Base-by-base conservation (phyloP, 2,113 vertebrate genomes). In the Phrynosoma platyrhinos region DNA sequence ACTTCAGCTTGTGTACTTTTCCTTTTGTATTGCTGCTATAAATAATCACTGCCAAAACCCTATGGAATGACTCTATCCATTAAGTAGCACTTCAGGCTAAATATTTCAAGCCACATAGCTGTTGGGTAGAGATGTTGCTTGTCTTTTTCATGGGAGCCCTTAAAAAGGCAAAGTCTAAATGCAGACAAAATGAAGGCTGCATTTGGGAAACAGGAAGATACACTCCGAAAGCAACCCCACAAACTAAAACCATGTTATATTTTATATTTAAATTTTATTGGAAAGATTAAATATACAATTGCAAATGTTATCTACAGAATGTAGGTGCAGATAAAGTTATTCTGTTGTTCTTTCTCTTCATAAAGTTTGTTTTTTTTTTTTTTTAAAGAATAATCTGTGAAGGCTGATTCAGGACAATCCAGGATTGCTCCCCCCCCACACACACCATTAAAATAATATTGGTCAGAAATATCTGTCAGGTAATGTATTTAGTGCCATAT, bases 181-280 rank as follows among this genome's bases (percentile, higher is more conserved):
- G 52, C 16, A 79, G 52, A 40, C 47, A 58, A 87, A 71, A 27
- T n/a, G 69, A 9, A 62, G 72, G 30, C 16, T 4, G n/a, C 42
- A 86, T 16, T 32, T 16, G 27, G 53, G 9, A n/a, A 18, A 40
- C 25, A 10, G 12, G 42, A 40, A 30, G 18, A 25, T 53, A 68
- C 20, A 32, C 14, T 55, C 68, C 30, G 27, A 13, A 27, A 76
- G 71, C 25, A n/a, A 52, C 55, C 9, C 30, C 42, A 5, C 10
- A 10, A 18, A 52, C 40, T 20, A 66, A 25, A 16, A 36, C 30
- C 42, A 66, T 55, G 66, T 76, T 69, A 53, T 66, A 40, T 77
- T 83, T 83, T 83, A 66, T 82, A 83, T 53, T 52, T 68, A 83
- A 82, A 76, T 77, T 88, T 88, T 88, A 83, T 88, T 86, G 84